Conservation (phyloP, 2,888 invertebrate genomes). For the Melinaea marsaeus region DNA sequence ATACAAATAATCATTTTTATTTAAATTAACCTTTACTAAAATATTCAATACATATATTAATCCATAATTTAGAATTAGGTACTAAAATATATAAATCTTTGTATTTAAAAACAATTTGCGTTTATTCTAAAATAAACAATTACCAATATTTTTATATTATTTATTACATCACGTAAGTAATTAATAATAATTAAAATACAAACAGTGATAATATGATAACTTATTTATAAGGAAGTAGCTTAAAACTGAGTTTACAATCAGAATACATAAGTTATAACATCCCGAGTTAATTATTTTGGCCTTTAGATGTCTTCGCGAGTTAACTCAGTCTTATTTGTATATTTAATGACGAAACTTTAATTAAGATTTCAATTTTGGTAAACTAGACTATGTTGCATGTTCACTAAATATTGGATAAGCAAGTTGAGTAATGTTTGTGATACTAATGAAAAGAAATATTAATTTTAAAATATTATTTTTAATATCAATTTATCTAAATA, state of each 20-base stretch:
- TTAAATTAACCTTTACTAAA: too few relatives aligned
- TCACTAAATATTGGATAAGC: not conserved
- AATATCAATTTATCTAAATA: too few relatives aligned
- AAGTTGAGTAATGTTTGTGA: not conserved
- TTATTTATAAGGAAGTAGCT: not conserved
- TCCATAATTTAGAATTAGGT: too few relatives aligned
- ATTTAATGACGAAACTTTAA: slow-evolving; percentile 7
- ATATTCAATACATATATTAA: too few relatives aligned
- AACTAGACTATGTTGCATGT: not conserved
- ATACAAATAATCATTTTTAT: too few relatives aligned
- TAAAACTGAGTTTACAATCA: slow-evolving; percentile 5
- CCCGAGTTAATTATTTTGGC: not conserved
- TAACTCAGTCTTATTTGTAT: slow-evolving; percentile 3
- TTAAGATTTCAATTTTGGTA: slow-evolving; percentile 4
- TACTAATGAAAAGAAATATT: not conserved
- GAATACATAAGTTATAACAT: not conserved
- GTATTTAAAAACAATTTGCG: not conserved
- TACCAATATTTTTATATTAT: not conserved
- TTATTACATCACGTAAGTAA: too few relatives aligned
- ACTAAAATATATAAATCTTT: too few relatives aligned
- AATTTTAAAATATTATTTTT: too few relatives aligned
- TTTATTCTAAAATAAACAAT: too few relatives aligned
- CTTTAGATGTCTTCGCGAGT: slow-evolving; percentile 4
- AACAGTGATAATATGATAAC: too few relatives aligned
- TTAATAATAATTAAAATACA: too few relatives aligned